A percentile compares a stretch with the other conserved stretches of the same genome.
Evolutionary conservation across 35 echinoderm and acorn worm species (phyloP).

Genomic region (Heliocidaris tuberculata): DNA sequence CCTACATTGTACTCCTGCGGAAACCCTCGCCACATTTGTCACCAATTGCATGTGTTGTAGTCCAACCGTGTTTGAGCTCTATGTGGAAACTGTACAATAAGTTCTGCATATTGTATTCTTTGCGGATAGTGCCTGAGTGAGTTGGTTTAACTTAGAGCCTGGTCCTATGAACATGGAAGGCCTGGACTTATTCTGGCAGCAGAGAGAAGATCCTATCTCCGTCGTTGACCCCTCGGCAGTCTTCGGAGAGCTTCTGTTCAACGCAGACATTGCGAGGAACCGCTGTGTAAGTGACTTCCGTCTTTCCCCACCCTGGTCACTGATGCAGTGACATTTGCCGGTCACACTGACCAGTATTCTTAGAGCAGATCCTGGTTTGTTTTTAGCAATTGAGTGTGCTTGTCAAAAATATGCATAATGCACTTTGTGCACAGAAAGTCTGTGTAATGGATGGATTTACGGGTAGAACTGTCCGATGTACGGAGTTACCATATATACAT

Average conservation of each 20-base stretch:
- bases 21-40: background rate
- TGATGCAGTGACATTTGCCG: background rate
- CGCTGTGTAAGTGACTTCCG: conserved; percentile 77
- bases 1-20: background rate
- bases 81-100: background rate
- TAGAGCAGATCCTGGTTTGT: background rate
- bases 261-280: conserved; percentile 61
- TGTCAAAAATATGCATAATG: no score
- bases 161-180: background rate
- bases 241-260: conserved; percentile 80
- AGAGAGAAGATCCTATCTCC: conserved; percentile 70
- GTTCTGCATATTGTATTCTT: background rate
- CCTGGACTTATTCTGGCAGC: conserved; percentile 69
- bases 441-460: no score
- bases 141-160: background rate
- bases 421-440: no score
- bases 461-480: no score
- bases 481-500: no score
- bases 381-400: no score
- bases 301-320: background rate
- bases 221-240: conserved; percentile 73
- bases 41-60: background rate
- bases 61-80: background rate
- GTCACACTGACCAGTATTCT: background rate
- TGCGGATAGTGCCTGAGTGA: background rate